These are phyloP conservation scores for Columbina picui DNA, from an alignment of 2,113 vertebrate genomes.

Conservation along the genomic window DNA sequence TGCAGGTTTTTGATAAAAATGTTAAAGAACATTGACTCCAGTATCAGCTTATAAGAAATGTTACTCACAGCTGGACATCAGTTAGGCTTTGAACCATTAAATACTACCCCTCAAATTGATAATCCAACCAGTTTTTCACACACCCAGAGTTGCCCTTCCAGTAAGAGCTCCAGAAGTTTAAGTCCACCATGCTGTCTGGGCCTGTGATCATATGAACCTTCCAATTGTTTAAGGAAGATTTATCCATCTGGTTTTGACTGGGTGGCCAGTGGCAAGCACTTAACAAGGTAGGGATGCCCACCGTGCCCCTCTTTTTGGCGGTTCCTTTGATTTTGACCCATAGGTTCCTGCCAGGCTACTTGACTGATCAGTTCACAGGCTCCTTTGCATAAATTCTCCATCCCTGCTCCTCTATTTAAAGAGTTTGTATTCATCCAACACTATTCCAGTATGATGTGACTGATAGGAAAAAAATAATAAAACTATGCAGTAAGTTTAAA, in stretches of 20 bases:
- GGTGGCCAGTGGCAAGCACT: background rate
- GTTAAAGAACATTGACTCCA: background rate
- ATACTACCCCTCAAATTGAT: background rate
- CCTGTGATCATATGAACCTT: background rate
- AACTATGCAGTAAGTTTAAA: background rate
- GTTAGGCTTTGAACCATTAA: background rate
- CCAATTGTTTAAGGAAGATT: background rate
- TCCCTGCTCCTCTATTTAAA: background rate
- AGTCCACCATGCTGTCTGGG: background rate
- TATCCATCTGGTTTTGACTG: background rate
- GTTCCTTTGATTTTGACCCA: background rate
- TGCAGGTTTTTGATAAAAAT: background rate
- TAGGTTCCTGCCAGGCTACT: background rate
- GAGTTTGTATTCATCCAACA: background rate
- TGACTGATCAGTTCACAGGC: background rate
- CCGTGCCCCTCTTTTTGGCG: background rate
- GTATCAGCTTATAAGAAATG: background rate
- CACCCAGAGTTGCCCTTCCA: background rate
- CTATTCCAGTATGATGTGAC: background rate
- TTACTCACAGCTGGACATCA: background rate
- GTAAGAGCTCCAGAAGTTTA: background rate
- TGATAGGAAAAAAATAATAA: background rate
- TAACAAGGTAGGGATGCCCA: no score
- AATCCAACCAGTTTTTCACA: background rate
- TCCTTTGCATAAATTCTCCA: background rate